phyloP scores from a whole-genome alignment of 2,113 vertebrate genomes.

The Spheniscus mendiculus region DNA sequence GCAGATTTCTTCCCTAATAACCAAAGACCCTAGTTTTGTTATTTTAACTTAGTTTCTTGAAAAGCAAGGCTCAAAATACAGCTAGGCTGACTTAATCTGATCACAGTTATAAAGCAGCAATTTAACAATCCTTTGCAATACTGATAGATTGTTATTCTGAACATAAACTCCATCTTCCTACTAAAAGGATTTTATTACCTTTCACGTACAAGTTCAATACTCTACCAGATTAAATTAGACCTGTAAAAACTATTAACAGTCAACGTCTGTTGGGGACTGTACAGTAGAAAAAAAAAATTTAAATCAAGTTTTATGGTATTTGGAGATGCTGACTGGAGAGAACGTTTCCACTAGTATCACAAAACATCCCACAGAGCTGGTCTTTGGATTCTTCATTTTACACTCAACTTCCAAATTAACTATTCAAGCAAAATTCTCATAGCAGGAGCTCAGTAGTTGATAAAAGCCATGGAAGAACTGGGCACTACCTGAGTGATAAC shows the following conservation, averaged over 20 bases:
- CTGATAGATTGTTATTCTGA: slow-evolving; percentile 66
- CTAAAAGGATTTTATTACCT: slow-evolving; percentile 68
- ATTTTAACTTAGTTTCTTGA: not conserved
- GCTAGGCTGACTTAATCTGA: not conserved
- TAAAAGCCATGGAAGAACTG: not conserved
- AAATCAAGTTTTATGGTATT: slow-evolving; percentile 17
- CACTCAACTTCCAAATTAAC: slow-evolving; percentile 15
- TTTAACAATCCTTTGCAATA: slow-evolving; percentile 57
- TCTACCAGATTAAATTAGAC: slow-evolving; percentile 64
- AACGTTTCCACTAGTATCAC: slow-evolving; percentile 8
- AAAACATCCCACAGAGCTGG: slow-evolving; percentile 27
- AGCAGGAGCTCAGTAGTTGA: not conserved
- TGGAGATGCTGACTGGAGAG: slow-evolving; percentile 34
- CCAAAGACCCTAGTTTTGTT: not conserved
- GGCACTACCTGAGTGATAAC: not conserved
- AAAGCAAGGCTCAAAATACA: not conserved
- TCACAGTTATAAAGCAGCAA: not conserved
- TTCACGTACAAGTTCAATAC: slow-evolving; percentile 56
- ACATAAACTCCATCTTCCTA: slow-evolving; percentile 67
- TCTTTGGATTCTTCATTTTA: not conserved
- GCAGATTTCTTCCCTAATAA: not conserved
- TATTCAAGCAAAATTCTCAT: not conserved
- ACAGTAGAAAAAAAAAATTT: slow-evolving; percentile 23
- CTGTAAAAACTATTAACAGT: slow-evolving; percentile 49
- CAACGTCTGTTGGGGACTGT: not conserved